Conservation (phyloP, 1,140 invertebrate genomes). For the Proales similis region DNA sequence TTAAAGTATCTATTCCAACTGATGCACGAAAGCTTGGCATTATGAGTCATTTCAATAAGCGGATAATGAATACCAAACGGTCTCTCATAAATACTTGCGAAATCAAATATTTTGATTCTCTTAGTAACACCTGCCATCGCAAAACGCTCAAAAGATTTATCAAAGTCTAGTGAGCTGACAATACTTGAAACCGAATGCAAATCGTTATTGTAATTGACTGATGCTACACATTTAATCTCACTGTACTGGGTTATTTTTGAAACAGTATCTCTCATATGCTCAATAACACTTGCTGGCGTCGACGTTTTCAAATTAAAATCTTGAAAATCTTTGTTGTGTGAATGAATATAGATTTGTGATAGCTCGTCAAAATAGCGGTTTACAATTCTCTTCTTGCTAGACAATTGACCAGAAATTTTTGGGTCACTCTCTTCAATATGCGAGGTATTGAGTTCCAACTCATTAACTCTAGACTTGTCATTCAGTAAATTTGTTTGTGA, state of each 20-base stretch:
- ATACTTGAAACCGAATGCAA: slow-evolving; percentile 81
- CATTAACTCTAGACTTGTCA: too few species aligned
- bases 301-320: slow-evolving; percentile 39
- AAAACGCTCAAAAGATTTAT: slow-evolving; percentile 90
- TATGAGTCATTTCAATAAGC: slow-evolving; percentile 80
- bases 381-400: slow-evolving; percentile 64
- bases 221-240: slow-evolving; percentile 69
- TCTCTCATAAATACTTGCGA: slow-evolving; percentile 72
- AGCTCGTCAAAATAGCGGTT: slow-evolving; percentile 82
- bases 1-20: slow-evolving; percentile 91
- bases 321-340: slow-evolving; percentile 65
- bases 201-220: slow-evolving; percentile 81
- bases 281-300: slow-evolving; percentile 58
- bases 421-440: too few species aligned
- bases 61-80: slow-evolving; percentile 83
- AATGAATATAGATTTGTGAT: slow-evolving; percentile 74
- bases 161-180: slow-evolving; percentile 80
- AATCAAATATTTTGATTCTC: slow-evolving; percentile 74
- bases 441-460: too few species aligned
- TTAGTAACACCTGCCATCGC: slow-evolving; percentile 92
- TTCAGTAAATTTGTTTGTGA: too few species aligned
- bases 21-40: slow-evolving; percentile 87
- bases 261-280: slow-evolving; percentile 75
- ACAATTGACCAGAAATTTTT: too few species aligned
- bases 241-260: slow-evolving; percentile 79